These are phyloP conservation scores for Petrolisthes manimaculis DNA, from an alignment of 2,888 invertebrate genomes.

Conservation along the genomic window DNA sequence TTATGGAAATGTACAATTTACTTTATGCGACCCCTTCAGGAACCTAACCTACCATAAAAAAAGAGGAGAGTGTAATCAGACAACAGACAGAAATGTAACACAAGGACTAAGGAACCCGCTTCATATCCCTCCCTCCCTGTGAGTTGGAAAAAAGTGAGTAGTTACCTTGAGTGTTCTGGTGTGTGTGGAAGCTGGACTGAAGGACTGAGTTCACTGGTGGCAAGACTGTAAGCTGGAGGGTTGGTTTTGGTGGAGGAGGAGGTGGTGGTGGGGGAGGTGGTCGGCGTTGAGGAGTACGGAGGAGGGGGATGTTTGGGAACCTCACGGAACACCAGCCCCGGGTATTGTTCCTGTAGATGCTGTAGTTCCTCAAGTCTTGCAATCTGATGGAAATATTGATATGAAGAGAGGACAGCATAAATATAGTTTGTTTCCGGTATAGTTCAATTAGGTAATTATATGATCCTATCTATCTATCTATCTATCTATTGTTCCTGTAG, in stretches of 20 bases:
- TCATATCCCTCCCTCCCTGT: too few relatives aligned
- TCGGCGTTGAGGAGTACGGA: constrained; percentile 78
- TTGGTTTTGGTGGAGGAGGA: constrained; percentile 26
- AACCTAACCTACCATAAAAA: too few relatives aligned
- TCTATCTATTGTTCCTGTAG: constrained; percentile 53
- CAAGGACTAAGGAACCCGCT: too few relatives aligned
- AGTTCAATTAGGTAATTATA: not conserved
- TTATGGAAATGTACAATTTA: too few relatives aligned
- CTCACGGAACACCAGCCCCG: constrained; percentile 74
- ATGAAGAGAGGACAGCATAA: too few relatives aligned
- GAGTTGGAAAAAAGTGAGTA: too few relatives aligned
- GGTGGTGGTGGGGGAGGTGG: constrained; percentile 59
- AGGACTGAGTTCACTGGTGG: constrained; percentile 69
- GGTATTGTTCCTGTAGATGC: constrained; percentile 62
- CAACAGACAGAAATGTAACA: too few relatives aligned
- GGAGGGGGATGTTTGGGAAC: constrained; percentile 83
- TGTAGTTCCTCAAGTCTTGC: constrained; percentile 71
- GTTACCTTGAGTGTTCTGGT: constrained; percentile 20
- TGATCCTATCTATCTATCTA: not conserved
- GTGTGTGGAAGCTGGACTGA: constrained; percentile 9
- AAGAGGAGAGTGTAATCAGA: too few relatives aligned
- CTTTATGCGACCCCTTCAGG: too few relatives aligned
- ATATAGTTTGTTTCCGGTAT: not conserved
- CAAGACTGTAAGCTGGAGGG: constrained; percentile 42
- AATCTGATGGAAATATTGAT: constrained; percentile 32